Conservation (phyloP, 2,888 invertebrate genomes). For the Acleris holmiana region DNA sequence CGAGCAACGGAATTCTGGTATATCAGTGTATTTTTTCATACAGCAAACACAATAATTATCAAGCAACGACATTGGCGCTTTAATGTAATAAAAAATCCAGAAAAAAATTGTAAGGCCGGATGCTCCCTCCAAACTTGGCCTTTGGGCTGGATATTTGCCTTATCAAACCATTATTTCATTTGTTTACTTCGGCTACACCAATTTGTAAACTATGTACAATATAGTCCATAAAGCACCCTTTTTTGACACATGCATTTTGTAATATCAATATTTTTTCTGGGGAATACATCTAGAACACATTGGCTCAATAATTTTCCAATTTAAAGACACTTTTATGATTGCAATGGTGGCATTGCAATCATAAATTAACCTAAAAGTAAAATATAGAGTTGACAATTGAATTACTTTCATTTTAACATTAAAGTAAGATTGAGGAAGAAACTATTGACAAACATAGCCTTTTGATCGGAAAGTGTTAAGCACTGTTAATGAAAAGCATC, state of each 20-base stretch:
- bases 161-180: background rate
- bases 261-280: slow-evolving; percentile 65
- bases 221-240: slow-evolving; percentile 67
- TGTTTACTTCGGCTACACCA: background rate
- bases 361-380: slow-evolving; percentile 11
- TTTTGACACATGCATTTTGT: slow-evolving; percentile 67
- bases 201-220: slow-evolving; percentile 60
- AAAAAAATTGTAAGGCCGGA: too few species aligned
- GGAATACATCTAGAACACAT: slow-evolving; percentile 44
- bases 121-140: too few species aligned
- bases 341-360: slow-evolving; percentile 6
- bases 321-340: slow-evolving; percentile 24
- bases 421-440: too few species aligned
- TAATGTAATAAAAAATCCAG: too few species aligned
- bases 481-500: slow-evolving; percentile 60
- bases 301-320: slow-evolving; percentile 41
- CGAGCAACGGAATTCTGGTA: too few species aligned
- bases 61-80: too few species aligned
- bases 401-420: too few species aligned
- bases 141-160: background rate
- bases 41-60: too few species aligned
- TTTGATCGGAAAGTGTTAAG: slow-evolving; percentile 40
- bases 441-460: background rate
- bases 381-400: background rate
- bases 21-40: too few species aligned